Conservation (phyloP, 2,888 invertebrate species). For the Syrista parreyssii region DNA sequence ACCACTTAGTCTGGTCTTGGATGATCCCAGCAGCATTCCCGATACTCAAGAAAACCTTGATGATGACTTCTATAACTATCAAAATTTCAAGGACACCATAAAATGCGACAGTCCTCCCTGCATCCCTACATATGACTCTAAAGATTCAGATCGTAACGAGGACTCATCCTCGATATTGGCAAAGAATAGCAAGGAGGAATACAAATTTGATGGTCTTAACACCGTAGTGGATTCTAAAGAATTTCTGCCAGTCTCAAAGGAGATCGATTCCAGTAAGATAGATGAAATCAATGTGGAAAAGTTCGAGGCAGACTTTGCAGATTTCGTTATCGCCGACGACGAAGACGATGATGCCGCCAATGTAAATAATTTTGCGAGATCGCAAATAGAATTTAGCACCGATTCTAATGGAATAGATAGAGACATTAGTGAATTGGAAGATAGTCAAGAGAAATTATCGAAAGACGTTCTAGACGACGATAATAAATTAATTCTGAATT, state of each 20-base stretch:
- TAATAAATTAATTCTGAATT: neutral
- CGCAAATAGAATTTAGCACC: neutral
- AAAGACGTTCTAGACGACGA: neutral
- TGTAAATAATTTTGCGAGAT: slow-evolving; percentile 6
- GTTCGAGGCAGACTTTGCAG: slow-evolving; percentile 29
- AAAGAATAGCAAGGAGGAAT: slow-evolving; percentile 6
- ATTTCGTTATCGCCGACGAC: slow-evolving; percentile 26
- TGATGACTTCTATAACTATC: slow-evolving; percentile 55
- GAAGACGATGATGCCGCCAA: slow-evolving; percentile 19
- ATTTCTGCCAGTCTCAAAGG: neutral
- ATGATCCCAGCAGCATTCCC: slow-evolving; percentile 50
- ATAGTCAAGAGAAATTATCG: neutral
- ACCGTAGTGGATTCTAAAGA: slow-evolving; percentile 9
- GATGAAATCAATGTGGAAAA: slow-evolving; percentile 27
- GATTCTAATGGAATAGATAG: neutral
- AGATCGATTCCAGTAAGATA: slow-evolving; percentile 13
- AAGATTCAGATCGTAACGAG: neutral
- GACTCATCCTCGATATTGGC: neutral
- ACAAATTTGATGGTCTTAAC: neutral
- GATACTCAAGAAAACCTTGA: slow-evolving; percentile 45
- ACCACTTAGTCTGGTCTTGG: slow-evolving; percentile 55
- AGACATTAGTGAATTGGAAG: neutral
- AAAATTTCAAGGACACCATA: slow-evolving; percentile 45
- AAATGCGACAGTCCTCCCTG: slow-evolving; percentile 29
- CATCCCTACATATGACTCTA: neutral